Evolutionary conservation across 2,888 invertebrate species (phyloP).

Genomic region (Rhopalosiphum nymphaeae): DNA sequence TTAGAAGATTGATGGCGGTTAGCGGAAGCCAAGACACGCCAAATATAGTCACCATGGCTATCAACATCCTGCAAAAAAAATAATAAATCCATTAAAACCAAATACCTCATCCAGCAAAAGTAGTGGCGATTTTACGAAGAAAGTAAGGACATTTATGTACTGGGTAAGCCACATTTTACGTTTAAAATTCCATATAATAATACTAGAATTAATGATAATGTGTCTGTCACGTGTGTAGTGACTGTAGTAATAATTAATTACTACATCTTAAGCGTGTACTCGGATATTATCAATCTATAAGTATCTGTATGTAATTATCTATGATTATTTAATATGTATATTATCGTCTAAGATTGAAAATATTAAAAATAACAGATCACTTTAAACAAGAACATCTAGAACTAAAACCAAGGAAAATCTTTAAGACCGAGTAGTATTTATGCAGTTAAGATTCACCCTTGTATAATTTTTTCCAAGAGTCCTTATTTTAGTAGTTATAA

Average conservation of each 20-base stretch:
- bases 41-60: conserved; percentile 97
- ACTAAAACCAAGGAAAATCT: neutral
- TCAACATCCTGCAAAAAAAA: conserved; percentile 81
- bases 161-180: neutral
- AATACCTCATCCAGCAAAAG: neutral
- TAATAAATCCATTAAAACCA: neutral
- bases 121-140: neutral
- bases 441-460: neutral
- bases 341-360: neutral
- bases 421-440: neutral
- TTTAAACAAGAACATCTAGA: neutral
- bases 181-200: neutral
- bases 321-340: no score
- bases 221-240: neutral
- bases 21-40: conserved; percentile 96
- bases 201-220: neutral
- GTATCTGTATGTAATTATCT: neutral
- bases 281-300: neutral
- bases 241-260: neutral
- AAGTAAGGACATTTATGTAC: neutral
- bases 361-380: neutral
- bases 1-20: conserved; percentile 89
- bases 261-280: neutral
- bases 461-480: neutral
- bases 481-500: neutral